Evolutionary conservation across 2,888 invertebrate species (phyloP), one percentile per base, ranked within the genome.

Genomic region (Andrena dorsata): DNA sequence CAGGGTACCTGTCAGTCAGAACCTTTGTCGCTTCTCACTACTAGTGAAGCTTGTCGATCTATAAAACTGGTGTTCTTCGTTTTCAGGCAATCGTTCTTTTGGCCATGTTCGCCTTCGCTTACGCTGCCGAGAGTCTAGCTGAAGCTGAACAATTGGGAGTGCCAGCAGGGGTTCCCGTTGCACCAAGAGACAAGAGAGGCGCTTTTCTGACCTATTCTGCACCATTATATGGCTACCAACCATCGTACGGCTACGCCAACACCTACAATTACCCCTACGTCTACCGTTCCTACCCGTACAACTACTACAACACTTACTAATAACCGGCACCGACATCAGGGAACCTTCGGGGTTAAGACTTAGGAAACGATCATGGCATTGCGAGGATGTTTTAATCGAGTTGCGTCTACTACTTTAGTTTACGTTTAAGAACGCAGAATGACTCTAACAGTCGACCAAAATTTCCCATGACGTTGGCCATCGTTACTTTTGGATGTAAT

Each of bases 131-230:
- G 80, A 80, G 78, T 20, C 73, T 84, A 3, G 30, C 10, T 30
- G 77, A 86, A 61, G 68, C 84, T 47, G 66, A 75, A 30, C 47
- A 65, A 13, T 30, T 81, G 41, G 82, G 82, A n/a, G 51, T 16
- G 16, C 7, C 53, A 6, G 7, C 66, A 6, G 53, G 23, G 7
- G 73, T 73, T 28, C 58, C 68, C 64, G 76, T 86, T 41, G 83
- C 69, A 2, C 65, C 82, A 2, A 88, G 92, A 26, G 90, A 90
- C 84, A 93, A 93, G 80, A 89, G 93, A 73, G 90, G 91, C 10
- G 16, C 90, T 4, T 20, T 90, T 0, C 65, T 89, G n/a, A 73
- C 84, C 20, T 84, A 83, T 75, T 63, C 78, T 35, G 68, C 89
- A 65, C 87, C 90, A 35, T 0, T 84, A 10, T 89, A 89, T 30